phyloP scores from a whole-genome alignment of 2,888 invertebrate genomes.

The Sinohyriopsis cumingii region DNA sequence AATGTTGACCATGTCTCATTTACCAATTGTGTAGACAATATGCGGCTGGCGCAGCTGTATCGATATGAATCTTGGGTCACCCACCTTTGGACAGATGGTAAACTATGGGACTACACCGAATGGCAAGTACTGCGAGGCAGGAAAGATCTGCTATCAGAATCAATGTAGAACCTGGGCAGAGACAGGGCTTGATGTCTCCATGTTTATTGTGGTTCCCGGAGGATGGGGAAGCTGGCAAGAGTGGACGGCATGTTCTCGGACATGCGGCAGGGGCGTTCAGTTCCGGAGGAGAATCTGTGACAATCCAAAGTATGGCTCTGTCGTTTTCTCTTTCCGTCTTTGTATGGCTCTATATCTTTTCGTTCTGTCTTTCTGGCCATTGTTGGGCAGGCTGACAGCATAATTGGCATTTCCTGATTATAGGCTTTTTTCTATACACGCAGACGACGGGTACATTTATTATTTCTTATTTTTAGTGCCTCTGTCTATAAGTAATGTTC shows the following conservation, averaged over 20 bases:
- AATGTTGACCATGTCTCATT: background rate
- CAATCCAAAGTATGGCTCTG: conserved; percentile 29
- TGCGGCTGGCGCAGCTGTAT: conserved; percentile 28
- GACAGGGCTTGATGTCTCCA: conserved; percentile 17
- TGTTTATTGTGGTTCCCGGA: conserved; percentile 17
- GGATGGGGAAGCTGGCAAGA: conserved; percentile 37
- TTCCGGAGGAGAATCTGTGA: conserved; percentile 27
- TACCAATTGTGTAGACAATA: conserved; percentile 7
- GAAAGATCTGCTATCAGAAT: conserved; percentile 22
- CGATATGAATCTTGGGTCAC: conserved; percentile 18
- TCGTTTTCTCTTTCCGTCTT: too few species aligned
- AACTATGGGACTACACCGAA: conserved; percentile 13
- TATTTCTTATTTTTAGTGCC: too few species aligned
- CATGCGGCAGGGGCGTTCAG: conserved; percentile 34
- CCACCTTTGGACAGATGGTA: conserved; percentile 22
- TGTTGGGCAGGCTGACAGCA: too few species aligned
- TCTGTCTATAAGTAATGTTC: too few species aligned
- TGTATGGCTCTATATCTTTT: too few species aligned
- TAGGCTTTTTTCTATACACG: too few species aligned
- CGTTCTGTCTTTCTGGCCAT: too few species aligned
- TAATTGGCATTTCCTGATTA: too few species aligned
- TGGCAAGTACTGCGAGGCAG: conserved; percentile 33
- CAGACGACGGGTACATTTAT: too few species aligned
- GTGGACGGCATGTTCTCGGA: conserved; percentile 28
- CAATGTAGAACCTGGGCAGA: conserved; percentile 23